Base-by-base conservation (phyloP, 2,888 invertebrate genomes). In the Catotricha subobsoleta region DNA sequence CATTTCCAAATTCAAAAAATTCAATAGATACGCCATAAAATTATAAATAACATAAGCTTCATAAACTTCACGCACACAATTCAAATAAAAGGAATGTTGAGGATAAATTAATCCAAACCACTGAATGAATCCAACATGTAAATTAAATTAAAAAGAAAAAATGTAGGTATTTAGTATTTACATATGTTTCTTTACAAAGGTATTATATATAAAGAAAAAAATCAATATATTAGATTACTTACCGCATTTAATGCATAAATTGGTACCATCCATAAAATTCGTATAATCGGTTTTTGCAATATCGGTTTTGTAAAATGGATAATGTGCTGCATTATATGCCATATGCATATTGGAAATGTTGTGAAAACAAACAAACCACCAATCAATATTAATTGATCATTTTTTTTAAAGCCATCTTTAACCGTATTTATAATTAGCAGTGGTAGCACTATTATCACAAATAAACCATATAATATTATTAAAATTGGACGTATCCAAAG, bases 41-140 rank as follows among this genome's bases (percentile, higher is more conserved):
- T 92, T 94, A 61, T 95, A 94, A 53, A 95, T 94, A 3, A 94
- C 94, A 67, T 92, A 95, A 1, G 92, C 94, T 66, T 95, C 95
- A 57, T 94, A 95, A 58, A 92, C 94, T 67, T 95, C 94, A 58
- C 94, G 70, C 40, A 87, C 62, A 50, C 88, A 87, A 61, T 95
- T 92, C 54, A 92, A 75, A 58, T 92, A 94, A 49, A 95, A 88
- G 30, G 90, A 84, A 51, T 80, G 77, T 49, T 78, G 71, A 1
- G 90, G 88, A 58, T 84, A 90, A 40, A 81, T 69, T 46, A 95
- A 65, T 3, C 92, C 92, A 37, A 62, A 51, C 62, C 62, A 62
- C 62, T 62, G 46, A 2, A n/a, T n/a, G n/a, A n/a, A n/a, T n/a
- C n/a, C n/a, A n/a, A n/a, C n/a, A n/a, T 20, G 20, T 16, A 41